These are phyloP conservation scores for Eupithecia dodoneata DNA, from an alignment of 2,888 invertebrate genomes.

Conservation along the genomic window DNA sequence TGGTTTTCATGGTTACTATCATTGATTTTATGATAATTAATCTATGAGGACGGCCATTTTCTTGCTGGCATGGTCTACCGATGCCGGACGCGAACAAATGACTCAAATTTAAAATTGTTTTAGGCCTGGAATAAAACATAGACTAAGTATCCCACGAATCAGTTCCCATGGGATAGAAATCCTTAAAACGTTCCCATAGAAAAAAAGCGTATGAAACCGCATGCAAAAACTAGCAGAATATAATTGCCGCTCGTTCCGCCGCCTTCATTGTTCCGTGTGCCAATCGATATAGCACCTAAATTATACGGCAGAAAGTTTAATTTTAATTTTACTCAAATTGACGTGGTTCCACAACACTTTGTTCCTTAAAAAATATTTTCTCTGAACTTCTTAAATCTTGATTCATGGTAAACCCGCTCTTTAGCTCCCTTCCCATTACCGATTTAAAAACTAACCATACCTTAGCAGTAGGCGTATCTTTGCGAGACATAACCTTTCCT, in stretches of 20 bases:
- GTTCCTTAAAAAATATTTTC: not conserved
- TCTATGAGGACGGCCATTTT: no score
- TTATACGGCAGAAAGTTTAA: not conserved
- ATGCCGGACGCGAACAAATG: no score
- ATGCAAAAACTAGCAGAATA: no score
- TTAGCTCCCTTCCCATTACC: constrained; percentile 18
- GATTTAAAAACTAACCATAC: constrained; percentile 33
- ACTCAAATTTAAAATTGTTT: no score
- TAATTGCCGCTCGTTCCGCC: no score
- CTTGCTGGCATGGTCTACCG: no score
- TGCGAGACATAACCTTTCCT: constrained; percentile 48
- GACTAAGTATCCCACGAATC: no score
- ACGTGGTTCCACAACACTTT: not conserved
- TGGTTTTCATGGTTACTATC: not conserved
- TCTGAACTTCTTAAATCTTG: not conserved
- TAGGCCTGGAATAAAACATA: no score
- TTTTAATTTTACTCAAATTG: not conserved
- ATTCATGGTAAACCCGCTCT: constrained; percentile 3
- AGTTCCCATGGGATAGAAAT: no score
- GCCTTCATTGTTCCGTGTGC: not conserved
- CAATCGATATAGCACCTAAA: not conserved
- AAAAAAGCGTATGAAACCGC: no score
- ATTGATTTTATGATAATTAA: not conserved
- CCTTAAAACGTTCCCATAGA: not conserved
- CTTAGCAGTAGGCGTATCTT: constrained; percentile 40